Conservation (phyloP, 2,797 vertebrate species). For the Melanotaenia maccullochi region DNA sequence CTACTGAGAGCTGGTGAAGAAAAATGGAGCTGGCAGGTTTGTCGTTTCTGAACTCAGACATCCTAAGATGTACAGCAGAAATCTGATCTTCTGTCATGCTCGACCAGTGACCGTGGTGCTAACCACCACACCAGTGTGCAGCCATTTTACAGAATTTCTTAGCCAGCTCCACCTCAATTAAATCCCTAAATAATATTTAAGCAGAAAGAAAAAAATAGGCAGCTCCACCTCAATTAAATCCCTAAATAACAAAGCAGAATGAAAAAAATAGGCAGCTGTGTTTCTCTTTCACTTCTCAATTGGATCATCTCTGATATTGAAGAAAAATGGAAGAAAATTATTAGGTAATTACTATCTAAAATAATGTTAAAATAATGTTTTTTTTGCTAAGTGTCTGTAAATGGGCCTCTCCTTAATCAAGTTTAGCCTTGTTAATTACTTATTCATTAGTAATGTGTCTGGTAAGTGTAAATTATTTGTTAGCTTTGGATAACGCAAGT, state of each 20-base stretch:
- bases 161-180: too few relatives aligned
- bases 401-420: constrained; percentile 48
- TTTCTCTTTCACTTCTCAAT: not conserved
- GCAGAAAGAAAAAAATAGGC: not conserved
- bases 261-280: not conserved
- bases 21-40: constrained; percentile 76
- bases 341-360: constrained; percentile 28
- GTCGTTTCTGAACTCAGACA: constrained; percentile 41
- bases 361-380: constrained; percentile 5
- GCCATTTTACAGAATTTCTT: too few relatives aligned
- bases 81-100: constrained; percentile 42
- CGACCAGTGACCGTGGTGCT: too few relatives aligned
- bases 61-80: constrained; percentile 52
- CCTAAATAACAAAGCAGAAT: not conserved
- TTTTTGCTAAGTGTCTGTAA: not conserved
- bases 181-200: too few relatives aligned
- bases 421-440: constrained; percentile 41
- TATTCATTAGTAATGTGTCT: constrained; percentile 35
- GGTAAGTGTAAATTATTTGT: constrained; percentile 12
- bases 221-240: not conserved
- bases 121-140: too few relatives aligned
- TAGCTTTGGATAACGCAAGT: not conserved
- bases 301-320: constrained; percentile 8
- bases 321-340: constrained; percentile 22
- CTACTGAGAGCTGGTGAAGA: constrained; percentile 72